Base-by-base conservation (phyloP, 2,113 vertebrate species). In the Platysternon megacephalum region DNA sequence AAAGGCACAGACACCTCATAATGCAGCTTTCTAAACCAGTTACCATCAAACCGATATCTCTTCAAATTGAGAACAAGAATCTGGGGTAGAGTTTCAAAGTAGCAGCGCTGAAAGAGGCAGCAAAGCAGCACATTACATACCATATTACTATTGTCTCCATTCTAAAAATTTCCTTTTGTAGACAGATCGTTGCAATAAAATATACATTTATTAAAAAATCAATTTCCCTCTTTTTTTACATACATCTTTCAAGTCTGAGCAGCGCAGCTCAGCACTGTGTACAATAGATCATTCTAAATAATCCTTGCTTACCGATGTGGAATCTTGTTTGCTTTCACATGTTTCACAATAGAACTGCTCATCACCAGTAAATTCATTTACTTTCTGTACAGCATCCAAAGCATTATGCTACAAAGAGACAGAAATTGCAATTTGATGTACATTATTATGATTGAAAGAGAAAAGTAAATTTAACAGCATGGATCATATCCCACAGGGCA, bases 241-340 rank as follows among this genome's bases (percentile, higher is more conserved):
- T 42, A 42, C 22, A 42, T 5, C n/a, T 42, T 74, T 74, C 39
- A 74, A 42, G 21, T 22, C 22, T 42, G n/a, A 74, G 72, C 72
- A 74, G n/a, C 9, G 2, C 39, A 1, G 5, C 7, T 44, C 72
- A 74, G n/a, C 4, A 3, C 3, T 42, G 72, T 2, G 2, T 22
- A n/a, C 21, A 42, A 42, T 2, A 74, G n/a, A 44, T 11, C 72
- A 42, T 11, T 42, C n/a, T 26, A 42, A 74, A 24, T 22, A 42
- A 39, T 42, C 72, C 22, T 42, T 26, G n/a, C 72, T 74, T 74
- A 74, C 72, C n/a, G 72, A 74, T 5, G n/a, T 44, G 10, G 72
- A 39, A 2, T 44, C 5, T 44, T 44, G 39, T 24, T 74, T 74
- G 22, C n/a, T 42, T 74, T 13, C 1, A 44, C 72, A 74, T 11